Evolutionary conservation across 2,113 vertebrate species (phyloP).

Genomic region (Asarcornis scutulata): DNA sequence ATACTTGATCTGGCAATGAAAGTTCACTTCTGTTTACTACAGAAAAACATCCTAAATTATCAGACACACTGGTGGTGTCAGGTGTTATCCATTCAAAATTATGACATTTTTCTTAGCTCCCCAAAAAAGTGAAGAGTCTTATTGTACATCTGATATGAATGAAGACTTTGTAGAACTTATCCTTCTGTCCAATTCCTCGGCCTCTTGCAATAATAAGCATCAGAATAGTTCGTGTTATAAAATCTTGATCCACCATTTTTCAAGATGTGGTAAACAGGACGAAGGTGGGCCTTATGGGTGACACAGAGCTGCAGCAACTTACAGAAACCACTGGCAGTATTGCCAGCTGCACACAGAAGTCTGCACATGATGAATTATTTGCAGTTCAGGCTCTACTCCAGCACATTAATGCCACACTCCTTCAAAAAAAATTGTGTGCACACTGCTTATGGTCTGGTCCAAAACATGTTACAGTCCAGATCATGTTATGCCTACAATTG

Average conservation of each 20-base stretch:
- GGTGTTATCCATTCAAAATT: neutral
- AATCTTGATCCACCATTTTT: neutral
- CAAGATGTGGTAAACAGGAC: neutral
- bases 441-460: neutral
- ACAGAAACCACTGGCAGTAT: neutral
- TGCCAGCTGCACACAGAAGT: neutral
- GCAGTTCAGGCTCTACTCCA: neutral
- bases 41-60: neutral
- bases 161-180: neutral
- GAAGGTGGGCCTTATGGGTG: neutral
- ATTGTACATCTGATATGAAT: neutral
- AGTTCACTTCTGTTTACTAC: neutral
- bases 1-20: neutral
- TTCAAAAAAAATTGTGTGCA: neutral
- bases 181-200: neutral
- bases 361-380: neutral
- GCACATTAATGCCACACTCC: neutral
- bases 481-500: neutral
- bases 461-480: neutral
- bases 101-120: neutral
- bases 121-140: neutral
- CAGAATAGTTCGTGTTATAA: neutral
- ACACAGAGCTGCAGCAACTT: constrained; percentile 12
- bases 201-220: constrained; percentile 6
- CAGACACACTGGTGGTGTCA: neutral